Base-by-base conservation (phyloP, 2,113 vertebrate species). In the Prunella himalayana region DNA sequence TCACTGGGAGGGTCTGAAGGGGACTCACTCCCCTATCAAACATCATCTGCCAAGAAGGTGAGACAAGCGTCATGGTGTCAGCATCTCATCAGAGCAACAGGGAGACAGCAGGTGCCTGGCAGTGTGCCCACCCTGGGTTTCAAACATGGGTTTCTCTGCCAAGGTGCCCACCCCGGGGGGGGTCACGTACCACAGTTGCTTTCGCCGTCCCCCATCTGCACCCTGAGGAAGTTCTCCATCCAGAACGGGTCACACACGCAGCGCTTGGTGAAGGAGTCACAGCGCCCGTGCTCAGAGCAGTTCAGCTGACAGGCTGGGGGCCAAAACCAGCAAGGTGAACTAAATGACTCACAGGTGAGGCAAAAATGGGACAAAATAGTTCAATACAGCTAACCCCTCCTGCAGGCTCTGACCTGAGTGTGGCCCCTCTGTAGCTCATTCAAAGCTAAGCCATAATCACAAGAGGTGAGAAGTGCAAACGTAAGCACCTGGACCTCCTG, bases 161-260 rank as follows among this genome's bases (percentile, higher is more conserved):
- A 6, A 31, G 41, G 2, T 8, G 45, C 75, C 42, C 59, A 15
- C 5, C 42, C 54, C 7, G 2, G 21, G 25, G 25, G 21, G 49
- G 33, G 0, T 66, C 30, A 92, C 98, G 47, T 96, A 99, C 99
- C 99, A 61, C 99, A 99, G 97, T 99, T 99, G 97, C 99, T 99
- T 80, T 99, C 99, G 17, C 98, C 98, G 1, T 99, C 99, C 9
- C 98, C 99, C 53, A 99, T 97, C 95, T 99, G 98, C 84, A 98
- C 97, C 95, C 98, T 98, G 97, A 99, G 95, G 95, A 99, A 99
- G 95, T 99, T 99, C 98, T 99, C 99, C 99, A 99, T 99, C 99
- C 99, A 99, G 95, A 99, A 99, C 0, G 99, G 99, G 71, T 99
- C 99, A 16, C 99, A 99, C 95, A 99, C 76, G 6, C 99, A 99